Evolutionary conservation across 2,888 invertebrate species (phyloP).

Genomic region (Pseudanteris insignis): DNA sequence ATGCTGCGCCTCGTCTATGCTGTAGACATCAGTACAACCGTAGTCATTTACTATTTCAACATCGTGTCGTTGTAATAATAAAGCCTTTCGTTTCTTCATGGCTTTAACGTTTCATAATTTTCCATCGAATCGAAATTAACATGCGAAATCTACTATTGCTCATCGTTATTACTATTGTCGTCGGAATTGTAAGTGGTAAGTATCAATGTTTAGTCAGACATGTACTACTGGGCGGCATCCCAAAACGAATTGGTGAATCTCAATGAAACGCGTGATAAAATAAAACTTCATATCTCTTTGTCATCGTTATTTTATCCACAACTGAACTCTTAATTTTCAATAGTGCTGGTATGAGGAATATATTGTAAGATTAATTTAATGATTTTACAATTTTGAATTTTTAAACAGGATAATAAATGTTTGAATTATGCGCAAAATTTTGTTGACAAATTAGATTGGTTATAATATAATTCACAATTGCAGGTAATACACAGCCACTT

Average conservation of each 20-base stretch:
- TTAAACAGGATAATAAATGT: too few relatives aligned
- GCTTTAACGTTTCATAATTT: constrained; percentile 14
- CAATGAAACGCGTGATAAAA: too few relatives aligned
- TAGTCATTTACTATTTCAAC: constrained; percentile 32
- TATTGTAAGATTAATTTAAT: too few relatives aligned
- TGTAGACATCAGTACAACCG: constrained; percentile 25
- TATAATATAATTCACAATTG: too few relatives aligned
- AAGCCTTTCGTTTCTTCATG: constrained; percentile 27
- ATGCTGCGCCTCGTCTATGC: constrained; percentile 48
- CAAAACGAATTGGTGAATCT: constrained; percentile 7
- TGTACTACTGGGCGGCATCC: constrained; percentile 25
- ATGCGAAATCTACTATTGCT: constrained; percentile 27
- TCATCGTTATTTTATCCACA: too few relatives aligned
- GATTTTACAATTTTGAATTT: neutral
- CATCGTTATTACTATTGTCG: constrained; percentile 9
- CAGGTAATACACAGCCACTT: constrained; percentile 50
- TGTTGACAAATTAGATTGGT: too few relatives aligned
- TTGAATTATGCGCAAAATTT: too few relatives aligned
- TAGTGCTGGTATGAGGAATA: too few relatives aligned
- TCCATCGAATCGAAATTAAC: constrained; percentile 18
- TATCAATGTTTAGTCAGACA: constrained; percentile 23
- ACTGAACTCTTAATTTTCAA: too few relatives aligned
- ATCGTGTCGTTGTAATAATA: constrained; percentile 7
- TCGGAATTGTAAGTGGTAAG: constrained; percentile 34
- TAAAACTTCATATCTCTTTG: too few relatives aligned